Conservation (phyloP, 2,797 vertebrate species). For the Syngnathus acus region DNA sequence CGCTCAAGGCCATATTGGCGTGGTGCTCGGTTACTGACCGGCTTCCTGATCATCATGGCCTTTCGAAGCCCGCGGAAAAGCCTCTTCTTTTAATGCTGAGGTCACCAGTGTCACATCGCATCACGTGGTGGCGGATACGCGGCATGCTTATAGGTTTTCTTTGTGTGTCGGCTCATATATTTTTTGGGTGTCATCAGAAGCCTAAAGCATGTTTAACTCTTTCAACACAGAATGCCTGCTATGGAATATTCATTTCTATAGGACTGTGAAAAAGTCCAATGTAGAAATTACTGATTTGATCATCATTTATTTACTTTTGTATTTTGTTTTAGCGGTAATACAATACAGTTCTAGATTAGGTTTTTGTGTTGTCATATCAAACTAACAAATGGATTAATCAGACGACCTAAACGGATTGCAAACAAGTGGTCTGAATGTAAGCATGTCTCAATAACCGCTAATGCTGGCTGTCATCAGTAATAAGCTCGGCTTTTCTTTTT, state of each 20-base stretch:
- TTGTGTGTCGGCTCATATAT: constrained; percentile 2
- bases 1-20: constrained; percentile 25
- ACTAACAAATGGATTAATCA: no score
- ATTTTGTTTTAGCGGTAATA: neutral
- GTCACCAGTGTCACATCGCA: constrained; percentile 35
- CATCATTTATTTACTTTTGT: neutral
- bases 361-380: no score
- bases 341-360: neutral
- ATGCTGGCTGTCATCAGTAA: no score
- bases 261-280: neutral
- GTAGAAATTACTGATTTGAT: neutral
- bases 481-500: no score
- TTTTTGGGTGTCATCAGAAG: constrained; percentile 19
- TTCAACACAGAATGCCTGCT: constrained; percentile 30
- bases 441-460: no score
- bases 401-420: no score
- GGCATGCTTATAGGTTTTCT: constrained; percentile 23
- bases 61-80: constrained; percentile 17
- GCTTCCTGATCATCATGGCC: constrained; percentile 33
- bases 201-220: constrained; percentile 15
- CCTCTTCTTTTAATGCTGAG: constrained; percentile 24
- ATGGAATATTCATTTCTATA: constrained; percentile 40
- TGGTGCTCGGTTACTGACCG: constrained; percentile 42
- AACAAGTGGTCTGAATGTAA: no score
- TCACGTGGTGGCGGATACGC: constrained; percentile 25